Conservation (phyloP, 2,888 invertebrate genomes). For the Physocephala rufipes region DNA sequence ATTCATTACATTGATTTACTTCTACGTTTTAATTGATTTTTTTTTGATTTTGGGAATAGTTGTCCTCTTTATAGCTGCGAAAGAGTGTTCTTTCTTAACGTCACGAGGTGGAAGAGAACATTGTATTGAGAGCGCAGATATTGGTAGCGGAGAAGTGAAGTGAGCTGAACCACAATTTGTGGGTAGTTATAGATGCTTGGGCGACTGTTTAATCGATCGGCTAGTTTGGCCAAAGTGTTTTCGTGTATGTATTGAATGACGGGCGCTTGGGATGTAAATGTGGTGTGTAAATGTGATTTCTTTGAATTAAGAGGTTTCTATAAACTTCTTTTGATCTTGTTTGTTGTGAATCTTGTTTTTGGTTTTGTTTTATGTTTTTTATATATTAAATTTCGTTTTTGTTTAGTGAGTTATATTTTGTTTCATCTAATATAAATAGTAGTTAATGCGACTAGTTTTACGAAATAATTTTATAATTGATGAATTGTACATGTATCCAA, state of each 20-base stretch:
- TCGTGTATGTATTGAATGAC: constrained; percentile 14
- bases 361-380: constrained; percentile 1
- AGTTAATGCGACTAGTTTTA: constrained; percentile 49
- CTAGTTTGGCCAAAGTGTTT: constrained; percentile 37
- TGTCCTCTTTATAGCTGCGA: constrained; percentile 25
- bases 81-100: constrained; percentile 29
- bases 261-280: constrained; percentile 12
- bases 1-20: constrained; percentile 46
- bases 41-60: constrained; percentile 32
- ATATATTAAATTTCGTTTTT: constrained; percentile 16
- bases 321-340: neutral
- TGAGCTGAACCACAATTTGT: constrained; percentile 44
- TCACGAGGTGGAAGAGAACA: constrained; percentile 28
- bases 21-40: constrained; percentile 44
- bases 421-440: constrained; percentile 50
- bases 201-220: constrained; percentile 35
- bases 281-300: constrained; percentile 8
- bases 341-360: neutral
- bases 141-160: constrained; percentile 51
- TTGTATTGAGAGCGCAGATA: constrained; percentile 49
- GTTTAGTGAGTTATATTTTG: neutral
- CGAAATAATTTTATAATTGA: constrained; percentile 9
- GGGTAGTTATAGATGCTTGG: too few relatives aligned
- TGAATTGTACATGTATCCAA: constrained; percentile 8
- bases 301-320: neutral